Base-by-base conservation (phyloP, 2,888 invertebrate genomes). In the Hypolimnas misippus region DNA sequence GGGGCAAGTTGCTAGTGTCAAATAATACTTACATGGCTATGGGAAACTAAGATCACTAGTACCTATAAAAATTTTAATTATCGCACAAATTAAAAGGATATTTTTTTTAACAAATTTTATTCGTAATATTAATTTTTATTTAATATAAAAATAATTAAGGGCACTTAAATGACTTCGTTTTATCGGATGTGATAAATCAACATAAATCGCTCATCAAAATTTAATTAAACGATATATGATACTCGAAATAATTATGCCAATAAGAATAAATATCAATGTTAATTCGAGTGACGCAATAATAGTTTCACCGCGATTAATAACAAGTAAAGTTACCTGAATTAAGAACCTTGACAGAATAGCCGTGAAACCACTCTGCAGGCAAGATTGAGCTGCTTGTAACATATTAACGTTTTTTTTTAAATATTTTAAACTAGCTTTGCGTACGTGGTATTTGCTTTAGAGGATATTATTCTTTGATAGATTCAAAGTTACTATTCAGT, bases 291-390 rank as follows among this genome's bases (percentile, higher is more conserved):
- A 29, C 29, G 25, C 49, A 49, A 55, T 49, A 50, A 19, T 49
- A 38, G 49, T 49, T 54, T 54, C 49, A 60, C 33, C 21, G 25
- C 46, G 40, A 54, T 59, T 46, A 38, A 59, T 5, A 12, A 35
- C 33, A 8, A 35, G 33, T 12, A 12, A 31, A 31, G 38, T 50
- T 42, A 51, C 16, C 46, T 54, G 16, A 54, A 55, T 49, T 49
- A 49, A 49, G 25, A 49, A 55, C 60, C 60, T 60, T 60, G 60
- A 50, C 60, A 60, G 29, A 49, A 38, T 25, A 54, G 46, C 35
- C 49, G 49, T 55, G 59, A 53, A 54, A 60, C 49, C 17, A 8
- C 38, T 60, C 50, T 40, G 25, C 44, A 46, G 31, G 49, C 33
- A 46, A 53, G 53, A 60, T 16, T 53, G 17, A 42, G 5, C 16